Evolutionary conservation across 2,113 vertebrate species (phyloP).

Genomic region (Erythrolamprus reginae): DNA sequence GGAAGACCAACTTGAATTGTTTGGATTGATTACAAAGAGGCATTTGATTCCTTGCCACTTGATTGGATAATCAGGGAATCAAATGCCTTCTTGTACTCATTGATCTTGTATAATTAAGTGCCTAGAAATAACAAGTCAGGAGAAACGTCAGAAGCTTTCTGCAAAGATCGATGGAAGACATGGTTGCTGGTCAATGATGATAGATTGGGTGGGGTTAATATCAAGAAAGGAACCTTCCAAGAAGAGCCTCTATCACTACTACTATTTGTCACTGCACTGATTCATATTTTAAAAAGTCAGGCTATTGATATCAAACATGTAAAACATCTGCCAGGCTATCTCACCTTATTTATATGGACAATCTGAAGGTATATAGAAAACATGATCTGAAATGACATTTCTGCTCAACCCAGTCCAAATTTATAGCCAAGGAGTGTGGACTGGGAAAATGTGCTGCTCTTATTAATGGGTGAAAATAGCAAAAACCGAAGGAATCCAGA

Average conservation of each 20-base stretch:
- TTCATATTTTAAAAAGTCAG: not conserved
- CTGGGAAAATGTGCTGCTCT: not conserved
- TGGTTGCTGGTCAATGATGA: not conserved
- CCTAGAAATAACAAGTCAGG: not conserved
- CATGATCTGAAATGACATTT: not conserved
- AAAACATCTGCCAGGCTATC: not conserved
- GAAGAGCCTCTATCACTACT: not conserved
- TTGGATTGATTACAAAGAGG: not conserved
- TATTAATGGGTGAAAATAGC: not conserved
- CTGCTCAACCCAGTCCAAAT: not conserved
- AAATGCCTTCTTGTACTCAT: not conserved
- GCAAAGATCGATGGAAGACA: not conserved
- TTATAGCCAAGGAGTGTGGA: not conserved
- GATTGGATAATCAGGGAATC: not conserved
- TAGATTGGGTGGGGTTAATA: not conserved
- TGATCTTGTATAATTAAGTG: not conserved
- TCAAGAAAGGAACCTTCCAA: not conserved
- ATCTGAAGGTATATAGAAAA: not conserved
- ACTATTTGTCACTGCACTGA: not conserved
- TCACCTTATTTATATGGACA: not conserved
- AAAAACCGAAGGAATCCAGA: not conserved
- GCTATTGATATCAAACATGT: not conserved
- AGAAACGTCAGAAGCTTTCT: not conserved
- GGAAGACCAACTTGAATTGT: not conserved
- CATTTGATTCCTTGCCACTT: not conserved